Evolutionary conservation across 2,888 invertebrate genomes (phyloP).

Genomic region (Drosophila multiciliata): DNA sequence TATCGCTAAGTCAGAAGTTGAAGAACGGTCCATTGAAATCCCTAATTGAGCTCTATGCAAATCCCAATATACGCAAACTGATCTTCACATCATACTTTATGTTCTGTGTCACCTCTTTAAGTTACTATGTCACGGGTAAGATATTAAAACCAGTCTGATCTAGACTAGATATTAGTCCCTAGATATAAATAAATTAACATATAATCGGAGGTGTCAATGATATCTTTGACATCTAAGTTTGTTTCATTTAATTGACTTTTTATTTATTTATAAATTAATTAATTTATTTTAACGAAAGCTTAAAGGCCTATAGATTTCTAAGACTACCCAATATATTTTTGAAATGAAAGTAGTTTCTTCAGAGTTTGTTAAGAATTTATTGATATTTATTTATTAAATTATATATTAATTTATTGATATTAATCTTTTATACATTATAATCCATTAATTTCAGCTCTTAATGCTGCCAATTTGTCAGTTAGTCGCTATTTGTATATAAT

Average conservation of each 20-base stretch:
- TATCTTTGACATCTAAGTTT: not conserved
- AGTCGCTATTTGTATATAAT: conserved; percentile 86
- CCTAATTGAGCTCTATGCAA: conserved; percentile 81
- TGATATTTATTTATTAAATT: too few species aligned
- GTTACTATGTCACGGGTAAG: conserved; percentile 84
- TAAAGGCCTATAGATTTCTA: too few species aligned
- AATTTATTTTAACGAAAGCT: too few species aligned
- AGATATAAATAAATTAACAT: too few species aligned
- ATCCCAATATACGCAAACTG: conserved; percentile 79
- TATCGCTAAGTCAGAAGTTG: conserved; percentile 70
- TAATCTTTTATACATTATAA: not conserved
- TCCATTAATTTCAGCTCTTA: conserved; percentile 84
- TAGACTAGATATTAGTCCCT: not conserved
- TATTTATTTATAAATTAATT: not conserved
- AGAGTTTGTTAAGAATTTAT: not conserved
- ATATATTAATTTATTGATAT: too few species aligned
- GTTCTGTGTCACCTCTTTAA: conserved; percentile 84
- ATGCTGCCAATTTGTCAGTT: conserved; percentile 86
- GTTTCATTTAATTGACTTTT: not conserved
- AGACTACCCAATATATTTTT: too few species aligned
- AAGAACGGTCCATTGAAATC: conserved; percentile 83
- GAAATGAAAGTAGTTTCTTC: too few species aligned
- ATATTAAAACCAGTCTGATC: not conserved
- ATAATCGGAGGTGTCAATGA: not conserved
- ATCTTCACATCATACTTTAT: conserved; percentile 85